Conservation (phyloP, 2,888 invertebrate species). For the Cataglyphis cursor region DNA sequence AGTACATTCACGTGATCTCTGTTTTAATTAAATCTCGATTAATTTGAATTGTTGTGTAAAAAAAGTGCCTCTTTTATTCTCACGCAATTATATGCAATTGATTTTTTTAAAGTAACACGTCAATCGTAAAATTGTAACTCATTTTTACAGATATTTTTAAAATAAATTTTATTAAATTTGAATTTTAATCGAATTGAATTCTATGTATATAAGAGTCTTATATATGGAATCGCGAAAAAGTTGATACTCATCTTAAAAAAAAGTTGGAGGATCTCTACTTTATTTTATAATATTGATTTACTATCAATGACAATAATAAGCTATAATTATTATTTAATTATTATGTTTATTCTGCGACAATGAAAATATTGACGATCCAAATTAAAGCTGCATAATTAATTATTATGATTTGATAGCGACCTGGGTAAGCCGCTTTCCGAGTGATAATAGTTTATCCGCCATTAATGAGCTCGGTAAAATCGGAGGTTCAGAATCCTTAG, state of each 20-base stretch:
- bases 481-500: conserved; percentile 84
- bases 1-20: conserved; percentile 79
- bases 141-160: neutral
- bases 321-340: neutral
- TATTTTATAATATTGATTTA: neutral
- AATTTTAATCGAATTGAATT: neutral
- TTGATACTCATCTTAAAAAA: neutral
- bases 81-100: neutral
- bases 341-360: neutral
- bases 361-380: neutral
- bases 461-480: conserved; percentile 56
- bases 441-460: conserved; percentile 87
- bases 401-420: conserved; percentile 88
- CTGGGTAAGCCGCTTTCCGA: conserved; percentile 91
- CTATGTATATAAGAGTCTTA: neutral
- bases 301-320: neutral
- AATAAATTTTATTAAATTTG: neutral
- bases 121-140: neutral
- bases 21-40: neutral
- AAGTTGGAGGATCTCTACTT: neutral
- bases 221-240: neutral
- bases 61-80: neutral
- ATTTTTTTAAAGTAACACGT: neutral
- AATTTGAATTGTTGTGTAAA: neutral
- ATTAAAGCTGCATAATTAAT: conserved; percentile 5